These are phyloP conservation scores for Phycodurus eques DNA, from an alignment of 2,113 vertebrate genomes.

Conservation along the genomic window DNA sequence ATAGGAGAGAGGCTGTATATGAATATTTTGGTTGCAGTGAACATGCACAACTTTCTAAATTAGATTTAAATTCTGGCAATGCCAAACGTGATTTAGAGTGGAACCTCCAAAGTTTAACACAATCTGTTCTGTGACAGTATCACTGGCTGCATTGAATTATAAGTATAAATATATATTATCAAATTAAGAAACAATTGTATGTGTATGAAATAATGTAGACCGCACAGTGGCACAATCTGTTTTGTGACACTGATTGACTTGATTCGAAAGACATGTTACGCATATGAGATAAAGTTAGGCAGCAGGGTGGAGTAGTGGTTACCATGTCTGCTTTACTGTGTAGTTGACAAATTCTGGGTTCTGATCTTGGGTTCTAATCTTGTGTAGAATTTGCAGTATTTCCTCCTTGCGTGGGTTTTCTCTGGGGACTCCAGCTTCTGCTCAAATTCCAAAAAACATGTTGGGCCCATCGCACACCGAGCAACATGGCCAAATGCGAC, in stretches of 20 bases:
- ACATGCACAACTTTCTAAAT: neutral
- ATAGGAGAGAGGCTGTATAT: conserved; percentile 22
- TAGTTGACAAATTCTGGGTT: neutral
- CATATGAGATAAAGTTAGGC: neutral
- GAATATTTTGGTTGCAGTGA: conserved; percentile 4
- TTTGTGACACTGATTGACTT: too few species aligned
- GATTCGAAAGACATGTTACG: neutral
- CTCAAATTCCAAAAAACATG: neutral
- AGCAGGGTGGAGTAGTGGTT: neutral
- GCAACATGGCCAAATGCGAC: too few species aligned
- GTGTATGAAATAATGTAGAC: neutral
- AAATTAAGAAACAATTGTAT: neutral
- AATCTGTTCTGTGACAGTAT: neutral
- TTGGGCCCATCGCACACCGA: too few species aligned
- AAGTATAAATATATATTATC: neutral
- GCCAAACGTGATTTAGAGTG: too few species aligned
- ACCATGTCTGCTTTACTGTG: neutral
- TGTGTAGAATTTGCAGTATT: neutral
- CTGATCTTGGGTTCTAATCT: neutral
- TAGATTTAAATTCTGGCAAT: neutral
- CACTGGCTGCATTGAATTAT: neutral
- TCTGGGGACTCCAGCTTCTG: neutral
- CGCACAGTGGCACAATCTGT: neutral
- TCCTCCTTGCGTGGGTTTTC: neutral
- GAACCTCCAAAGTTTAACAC: neutral